Percentiles rank a stretch among this genome's conserved stretches.
Conservation (phyloP, 1,140 invertebrate genomes). For the Helicorthomorpha holstii region DNA sequence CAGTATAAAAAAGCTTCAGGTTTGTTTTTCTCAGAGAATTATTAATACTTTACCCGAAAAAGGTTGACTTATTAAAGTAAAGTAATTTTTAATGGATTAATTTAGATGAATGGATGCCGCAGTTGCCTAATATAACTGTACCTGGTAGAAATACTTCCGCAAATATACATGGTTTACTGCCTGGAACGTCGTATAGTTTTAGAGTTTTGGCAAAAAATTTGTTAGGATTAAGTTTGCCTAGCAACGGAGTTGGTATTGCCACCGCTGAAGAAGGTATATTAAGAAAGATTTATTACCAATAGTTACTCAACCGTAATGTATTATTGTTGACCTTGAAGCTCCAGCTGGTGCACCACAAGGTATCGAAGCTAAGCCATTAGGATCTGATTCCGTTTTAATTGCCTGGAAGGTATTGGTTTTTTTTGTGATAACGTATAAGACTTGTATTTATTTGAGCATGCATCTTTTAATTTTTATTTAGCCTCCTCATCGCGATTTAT, state of each 20-base stretch:
- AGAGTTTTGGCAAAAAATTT: not conserved
- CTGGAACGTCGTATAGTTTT: conserved; percentile 1
- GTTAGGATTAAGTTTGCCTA: not conserved
- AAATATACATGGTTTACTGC: not conserved
- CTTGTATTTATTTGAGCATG: too few species aligned
- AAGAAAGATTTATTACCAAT: too few species aligned
- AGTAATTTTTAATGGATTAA: not conserved
- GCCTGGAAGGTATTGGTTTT: conserved; percentile 26
- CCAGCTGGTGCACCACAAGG: not conserved
- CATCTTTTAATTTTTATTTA: conserved; percentile 28
- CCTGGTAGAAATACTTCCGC: not conserved
- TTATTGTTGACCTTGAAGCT: not conserved
- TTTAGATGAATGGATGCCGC: not conserved
- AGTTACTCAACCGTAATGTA: too few species aligned
- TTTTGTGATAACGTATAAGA: conserved; percentile 15
- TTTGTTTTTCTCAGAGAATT: too few species aligned
- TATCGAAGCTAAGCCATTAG: conserved; percentile 4
- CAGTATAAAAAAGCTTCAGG: conserved; percentile 32
- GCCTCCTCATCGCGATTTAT: conserved; percentile 66
- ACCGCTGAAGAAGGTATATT: conserved; percentile 1
- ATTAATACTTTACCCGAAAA: not conserved
- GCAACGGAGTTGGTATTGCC: not conserved
- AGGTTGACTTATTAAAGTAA: not conserved
- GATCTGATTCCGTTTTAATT: conserved; percentile 24
- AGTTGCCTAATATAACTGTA: not conserved